A percentile compares a stretch with the other conserved stretches of the same genome.
These are phyloP conservation scores for Trachythela sp. DNA, from an alignment of 64 coral and sea anemone species.

Conservation along the genomic window DNA sequence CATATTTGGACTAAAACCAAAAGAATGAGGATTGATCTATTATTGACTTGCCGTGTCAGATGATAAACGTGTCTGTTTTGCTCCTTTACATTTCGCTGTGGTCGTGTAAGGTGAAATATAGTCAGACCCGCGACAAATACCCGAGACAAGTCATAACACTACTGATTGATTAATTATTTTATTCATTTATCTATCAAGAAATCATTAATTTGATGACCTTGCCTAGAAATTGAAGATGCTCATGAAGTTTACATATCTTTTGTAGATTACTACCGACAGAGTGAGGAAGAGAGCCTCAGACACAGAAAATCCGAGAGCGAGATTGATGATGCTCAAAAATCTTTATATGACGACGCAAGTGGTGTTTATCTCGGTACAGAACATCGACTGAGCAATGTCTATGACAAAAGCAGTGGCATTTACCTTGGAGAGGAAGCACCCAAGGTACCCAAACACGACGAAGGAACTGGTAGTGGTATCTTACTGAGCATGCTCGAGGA, in stretches of 20 bases:
- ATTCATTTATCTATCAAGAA: no score
- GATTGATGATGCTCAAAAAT: not conserved
- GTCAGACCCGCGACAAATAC: no score
- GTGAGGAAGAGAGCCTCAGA: not conserved
- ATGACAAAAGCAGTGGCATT: slow-evolving; percentile 88
- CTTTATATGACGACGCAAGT: slow-evolving; percentile 79
- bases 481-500: slow-evolving; percentile 1
- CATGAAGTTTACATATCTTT: not conserved
- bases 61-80: no score
- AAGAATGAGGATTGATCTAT: no score
- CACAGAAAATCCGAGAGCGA: slow-evolving; percentile 12
- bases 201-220: no score
- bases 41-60: no score
- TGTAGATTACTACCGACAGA: slow-evolving; percentile 24
- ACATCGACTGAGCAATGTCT: slow-evolving; percentile 20
- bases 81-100: no score
- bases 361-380: slow-evolving; percentile 54
- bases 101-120: no score
- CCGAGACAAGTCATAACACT: no score
- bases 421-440: slow-evolving; percentile 81
- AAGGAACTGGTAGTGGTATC: slow-evolving; percentile 10
- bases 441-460: slow-evolving; percentile 15
- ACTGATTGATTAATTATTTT: no score
- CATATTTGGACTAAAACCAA: no score
- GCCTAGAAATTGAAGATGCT: no score